A percentile compares a stretch with the other conserved stretches of the same genome.
Evolutionary conservation across 2,888 invertebrate genomes (phyloP).

Genomic region (Pterobdella sp.): DNA sequence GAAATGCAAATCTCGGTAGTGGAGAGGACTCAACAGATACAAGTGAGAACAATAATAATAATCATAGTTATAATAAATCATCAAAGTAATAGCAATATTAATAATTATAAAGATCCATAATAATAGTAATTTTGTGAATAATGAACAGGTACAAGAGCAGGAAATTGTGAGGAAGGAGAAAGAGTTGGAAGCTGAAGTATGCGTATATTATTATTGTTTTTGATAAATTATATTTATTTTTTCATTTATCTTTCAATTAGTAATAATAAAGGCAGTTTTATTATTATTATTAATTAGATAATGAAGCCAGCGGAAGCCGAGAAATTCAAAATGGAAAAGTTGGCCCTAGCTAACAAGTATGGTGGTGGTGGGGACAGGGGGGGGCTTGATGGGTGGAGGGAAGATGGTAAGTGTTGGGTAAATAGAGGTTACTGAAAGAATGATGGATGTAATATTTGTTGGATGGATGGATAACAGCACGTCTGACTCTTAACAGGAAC

Average conservation of each 20-base stretch:
- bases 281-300: not conserved
- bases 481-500: slow-evolving; percentile 31
- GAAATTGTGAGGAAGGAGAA: slow-evolving; percentile 83
- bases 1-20: slow-evolving; percentile 86
- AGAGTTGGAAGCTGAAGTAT: slow-evolving; percentile 81
- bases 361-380: not conserved
- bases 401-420: not conserved
- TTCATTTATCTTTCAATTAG: not conserved
- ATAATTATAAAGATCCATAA: too few relatives aligned
- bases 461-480: not conserved
- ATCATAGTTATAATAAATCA: too few relatives aligned
- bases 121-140: too few relatives aligned
- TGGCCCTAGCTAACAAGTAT: slow-evolving; percentile 80
- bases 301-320: slow-evolving; percentile 93
- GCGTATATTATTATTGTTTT: not conserved
- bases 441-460: not conserved
- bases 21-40: slow-evolving; percentile 81
- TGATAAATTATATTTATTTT: not conserved
- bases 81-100: too few relatives aligned
- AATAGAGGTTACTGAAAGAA: not conserved
- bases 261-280: not conserved
- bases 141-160: slow-evolving; percentile 82
- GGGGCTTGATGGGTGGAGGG: not conserved
- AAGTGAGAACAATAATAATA: too few relatives aligned
- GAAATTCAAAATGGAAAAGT: slow-evolving; percentile 76